Evolutionary conservation across 2,888 invertebrate species (phyloP), one percentile per base, ranked within the genome.

Genomic region (Oscheius myriophilus): DNA sequence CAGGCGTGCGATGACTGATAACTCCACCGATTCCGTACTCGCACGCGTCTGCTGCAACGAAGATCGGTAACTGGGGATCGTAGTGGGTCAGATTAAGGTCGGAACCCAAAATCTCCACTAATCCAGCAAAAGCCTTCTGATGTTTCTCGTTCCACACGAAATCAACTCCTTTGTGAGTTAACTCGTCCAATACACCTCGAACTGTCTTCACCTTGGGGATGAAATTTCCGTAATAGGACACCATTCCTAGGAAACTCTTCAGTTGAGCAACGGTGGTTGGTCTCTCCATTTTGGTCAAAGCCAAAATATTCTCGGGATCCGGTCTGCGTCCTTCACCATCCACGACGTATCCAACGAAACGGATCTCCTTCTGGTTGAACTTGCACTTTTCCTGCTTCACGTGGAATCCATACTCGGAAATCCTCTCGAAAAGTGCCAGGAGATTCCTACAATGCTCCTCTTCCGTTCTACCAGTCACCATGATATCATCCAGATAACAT

Each of bases 21-120:
- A 87, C 75, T n/a, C 70, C 77, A 0, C 79, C 76, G 9, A 77
- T 43, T 0, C 79, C 75, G 51, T 78, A 75, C 1, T 76, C 42
- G 16, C 67, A 68, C n/a, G 79, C 79, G 53, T 79, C 79, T 0
- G 73, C 71, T 6, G 79, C 75, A 0, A 79, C 39, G 12, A 73
- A 41, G 3, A 78, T 53, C 6, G 54, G 62, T 14, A 63, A 21
- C 0, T 58, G 21, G 2, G 73, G 73, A 57, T 78, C 66, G 52
- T 59, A 79, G 57, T 79, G 77, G 1, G 71, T 54, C 2, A 79
- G 61, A 23, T 23, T n/a, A 6, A 12, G 52, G 23, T 59, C 67
- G 16, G 63, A 49, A 1, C 26, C 1, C n/a, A 52, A 12, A 25
- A 21, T 52, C 18, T 42, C 16, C 33, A 42, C 7, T 4, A 39